Base-by-base conservation (phyloP, 2,888 invertebrate genomes). In the Drosophila macrospina region DNA sequence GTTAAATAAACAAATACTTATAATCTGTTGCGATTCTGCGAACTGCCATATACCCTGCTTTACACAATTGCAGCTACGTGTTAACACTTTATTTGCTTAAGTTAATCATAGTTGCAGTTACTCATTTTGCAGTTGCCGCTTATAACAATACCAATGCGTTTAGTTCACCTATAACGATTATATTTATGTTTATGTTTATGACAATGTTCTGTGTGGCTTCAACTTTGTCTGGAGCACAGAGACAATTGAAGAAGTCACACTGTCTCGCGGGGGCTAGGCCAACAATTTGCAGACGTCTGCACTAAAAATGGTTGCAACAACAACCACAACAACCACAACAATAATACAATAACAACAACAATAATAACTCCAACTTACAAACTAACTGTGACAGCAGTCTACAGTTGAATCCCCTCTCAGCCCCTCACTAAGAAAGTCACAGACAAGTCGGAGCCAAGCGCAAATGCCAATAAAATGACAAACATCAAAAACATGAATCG, bases 381-480 rank as follows among this genome's bases (percentile, higher is more conserved):
- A 57, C 34, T 39, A 41, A 45, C 13, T 39, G 52, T 74, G 74
- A 73, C 52, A 61, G 54, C 51, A 50, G 48, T 30, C 41, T 15
- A 8, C 10, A n/a, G n/a, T n/a, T n/a, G n/a, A n/a, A 3, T n/a
- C n/a, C 55, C n/a, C 10, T 8, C 37, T 42, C 36, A 8, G 8
- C 24, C 32, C 11, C 24, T 20, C 5, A 44, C 41, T 32, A 28
- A 26, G 16, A 80, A 55, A 68, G 66, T 34, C 28, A 20, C 64
- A 81, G 81, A 75, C 81, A 72, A 69, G 77, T 69, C 52, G 81
- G 81, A 85, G 81, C 81, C 81, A 68, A 66, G 24, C 55, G 54
- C 70, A 62, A 62, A 39, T 69, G 80, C 63, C 82, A 78, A 83
- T 83, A 82, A 80, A 82, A 82, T 82, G 69, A 48, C 70, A 81